Evolutionary conservation across 2,888 invertebrate species (phyloP), one percentile per base, ranked within the genome.

Genomic region (Mesochorus sp.): DNA sequence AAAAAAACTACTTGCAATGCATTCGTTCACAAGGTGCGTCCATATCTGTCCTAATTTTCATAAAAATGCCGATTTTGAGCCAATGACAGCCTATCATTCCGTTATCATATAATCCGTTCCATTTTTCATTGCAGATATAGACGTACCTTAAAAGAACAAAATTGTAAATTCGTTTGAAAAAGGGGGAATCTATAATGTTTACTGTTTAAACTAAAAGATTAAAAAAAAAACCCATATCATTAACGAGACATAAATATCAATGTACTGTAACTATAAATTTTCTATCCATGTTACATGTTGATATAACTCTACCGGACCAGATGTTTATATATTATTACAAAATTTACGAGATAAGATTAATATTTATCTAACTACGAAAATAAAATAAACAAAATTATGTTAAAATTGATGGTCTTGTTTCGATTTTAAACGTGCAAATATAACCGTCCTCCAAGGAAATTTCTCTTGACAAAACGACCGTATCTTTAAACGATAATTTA

Each of bases 241-340:
- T 79, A 73, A 70, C 55, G 67, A 76, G 74, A 64, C 76, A 74
- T 44, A 70, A 74, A 85, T 85, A 85, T 87, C 84, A 84, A 82
- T 88, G 86, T 88, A 89, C 80, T 84, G 83, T 87, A 87, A 86
- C 83, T 86, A 87, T 85, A 86, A 88, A 87, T 89, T 90, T 91
- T 90, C 89, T 90, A 90, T 91, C 87, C 88, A 88, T 88, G 90
- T 90, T 91, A 89, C 86, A 89, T 89, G 89, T 90, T 88, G 83
- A 88, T 82, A 88, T 87, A 87, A 89, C 82, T 89, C 85, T 89
- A 89, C 90, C 86, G 90, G 89, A 90, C 90, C 90, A 90, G 89
- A 90, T 89, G 88, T 90, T 90, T 90, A 90, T 89, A 90, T 82
- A 87, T 85, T 87, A 89, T 86, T 89, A 88, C 85, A 85, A 86